Percentiles rank a stretch among this genome's conserved stretches.
Evolutionary conservation across 2,888 invertebrate species (phyloP).

Genomic region (Pristionchus exspectatus): DNA sequence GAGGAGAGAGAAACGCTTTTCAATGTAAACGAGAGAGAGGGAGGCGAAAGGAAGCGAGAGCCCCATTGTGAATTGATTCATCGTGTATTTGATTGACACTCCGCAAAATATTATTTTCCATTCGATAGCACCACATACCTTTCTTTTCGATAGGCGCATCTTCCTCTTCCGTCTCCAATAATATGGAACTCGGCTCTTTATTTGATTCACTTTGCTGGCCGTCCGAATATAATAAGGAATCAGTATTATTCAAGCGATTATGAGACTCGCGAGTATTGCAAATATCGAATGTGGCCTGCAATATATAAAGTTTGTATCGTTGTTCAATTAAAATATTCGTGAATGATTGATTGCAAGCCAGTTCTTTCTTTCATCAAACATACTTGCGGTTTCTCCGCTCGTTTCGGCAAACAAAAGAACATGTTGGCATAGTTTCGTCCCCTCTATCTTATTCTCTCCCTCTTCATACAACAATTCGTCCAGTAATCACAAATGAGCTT

Average conservation of each 20-base stretch:
- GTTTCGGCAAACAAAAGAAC: not conserved
- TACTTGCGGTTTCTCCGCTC: not conserved
- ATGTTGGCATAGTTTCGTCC: slow-evolving; percentile 19
- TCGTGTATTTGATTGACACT: slow-evolving; percentile 10
- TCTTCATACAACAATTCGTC: not conserved
- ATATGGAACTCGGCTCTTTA: not conserved
- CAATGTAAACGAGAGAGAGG: not conserved
- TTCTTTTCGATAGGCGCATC: not conserved
- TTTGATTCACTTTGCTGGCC: not conserved
- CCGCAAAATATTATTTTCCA: not conserved
- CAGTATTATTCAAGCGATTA: not conserved
- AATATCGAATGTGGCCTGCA: slow-evolving; percentile 22
- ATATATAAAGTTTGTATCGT: not conserved
- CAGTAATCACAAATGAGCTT: slow-evolving; percentile 3
- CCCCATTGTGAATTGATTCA: slow-evolving; percentile 8
- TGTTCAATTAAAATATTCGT: not conserved
- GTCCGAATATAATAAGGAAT: not conserved
- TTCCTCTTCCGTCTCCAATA: not conserved
- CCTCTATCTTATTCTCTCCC: not conserved
- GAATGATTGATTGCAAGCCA: not conserved
- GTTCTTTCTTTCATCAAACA: slow-evolving; percentile 7
- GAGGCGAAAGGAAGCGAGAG: not conserved
- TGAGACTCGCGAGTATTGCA: not conserved
- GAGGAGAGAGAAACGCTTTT: not conserved
- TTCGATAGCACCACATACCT: not conserved